Base-by-base conservation (phyloP, 23 tunicate genomes). In the Halocynthia aurantium region DNA sequence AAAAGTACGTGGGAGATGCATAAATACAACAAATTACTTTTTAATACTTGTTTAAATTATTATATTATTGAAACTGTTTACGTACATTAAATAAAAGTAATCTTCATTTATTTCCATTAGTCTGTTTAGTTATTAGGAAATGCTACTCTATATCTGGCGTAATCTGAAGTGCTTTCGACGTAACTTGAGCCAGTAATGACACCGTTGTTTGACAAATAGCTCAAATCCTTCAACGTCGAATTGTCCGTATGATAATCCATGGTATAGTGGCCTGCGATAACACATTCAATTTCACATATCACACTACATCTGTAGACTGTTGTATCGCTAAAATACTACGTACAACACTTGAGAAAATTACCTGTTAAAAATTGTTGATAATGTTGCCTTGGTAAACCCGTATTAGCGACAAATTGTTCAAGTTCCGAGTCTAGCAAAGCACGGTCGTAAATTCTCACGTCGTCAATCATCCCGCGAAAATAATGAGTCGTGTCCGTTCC, bases 341-440 rank as follows among this genome's bases (percentile, higher is more conserved):
- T 31, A 31, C 44, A 31, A 4, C 44, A 31, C 44, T 31, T 1
- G 2, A 0, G 44, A 31, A 31, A 4, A 31, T 76, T 21, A 76
- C 80, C 80, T 57, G 69, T 76, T 10, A 55, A 22, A 15, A 76
- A 58, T 10, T 69, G 68, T 40, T 76, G 80, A 76, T 76, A 76
- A 15, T 51, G 61, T 13, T 76, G 80, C 21, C 80, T 68, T 55
- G 56, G 56, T 69, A 76, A 76, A 8, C 80, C 80, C 49, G 80
- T 60, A 11, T 76, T 19, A 11, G 80, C 49, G 6, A 76, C 8
- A 20, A 58, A 76, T 8, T 76, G 55, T 52, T 58, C 40, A 7
- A 76, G 15, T 60, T 76, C 80, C 5, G 56, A 12, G 6, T 76
- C 80, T 11, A 10, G 17, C 49, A 76, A 5, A 15, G 80, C 69